A percentile compares a stretch with the other conserved stretches of the same genome.
These are phyloP conservation scores for Odocoileus virginianus DNA, from an alignment of 2,113 vertebrate species.

Conservation along the genomic window DNA sequence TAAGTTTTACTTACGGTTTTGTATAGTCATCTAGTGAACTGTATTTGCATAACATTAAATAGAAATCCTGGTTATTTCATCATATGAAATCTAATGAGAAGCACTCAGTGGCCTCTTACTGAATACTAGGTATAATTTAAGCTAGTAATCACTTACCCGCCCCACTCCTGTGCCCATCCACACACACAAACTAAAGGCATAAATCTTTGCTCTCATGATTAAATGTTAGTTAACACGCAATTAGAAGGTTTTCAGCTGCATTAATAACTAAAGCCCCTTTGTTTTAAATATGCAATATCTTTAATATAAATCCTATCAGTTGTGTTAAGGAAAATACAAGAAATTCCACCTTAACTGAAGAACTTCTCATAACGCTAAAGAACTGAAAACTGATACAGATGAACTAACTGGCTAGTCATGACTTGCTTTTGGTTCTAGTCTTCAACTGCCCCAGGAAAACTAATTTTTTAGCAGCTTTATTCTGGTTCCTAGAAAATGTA, in stretches of 20 bases:
- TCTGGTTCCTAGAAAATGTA: constrained; percentile 17
- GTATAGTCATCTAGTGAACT: background rate
- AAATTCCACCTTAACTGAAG: background rate
- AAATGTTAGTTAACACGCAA: background rate
- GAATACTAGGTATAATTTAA: background rate
- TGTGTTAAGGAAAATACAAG: background rate
- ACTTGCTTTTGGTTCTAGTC: background rate
- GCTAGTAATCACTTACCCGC: background rate
- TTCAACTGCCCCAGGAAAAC: background rate
- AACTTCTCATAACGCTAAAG: background rate
- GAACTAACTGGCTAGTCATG: background rate
- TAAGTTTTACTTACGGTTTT: background rate
- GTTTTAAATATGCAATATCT: background rate
- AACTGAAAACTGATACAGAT: background rate
- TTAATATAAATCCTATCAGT: background rate
- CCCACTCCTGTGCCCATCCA: background rate
- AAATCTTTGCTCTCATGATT: background rate
- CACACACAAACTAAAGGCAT: background rate
- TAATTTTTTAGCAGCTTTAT: background rate
- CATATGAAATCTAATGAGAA: background rate
- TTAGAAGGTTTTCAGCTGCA: background rate
- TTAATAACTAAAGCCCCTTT: background rate
- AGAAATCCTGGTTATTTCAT: background rate
- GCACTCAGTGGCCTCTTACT: background rate
- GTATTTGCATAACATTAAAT: background rate